Base-by-base conservation (phyloP, 2,797 vertebrate genomes). In the Cossypha polioptera region DNA sequence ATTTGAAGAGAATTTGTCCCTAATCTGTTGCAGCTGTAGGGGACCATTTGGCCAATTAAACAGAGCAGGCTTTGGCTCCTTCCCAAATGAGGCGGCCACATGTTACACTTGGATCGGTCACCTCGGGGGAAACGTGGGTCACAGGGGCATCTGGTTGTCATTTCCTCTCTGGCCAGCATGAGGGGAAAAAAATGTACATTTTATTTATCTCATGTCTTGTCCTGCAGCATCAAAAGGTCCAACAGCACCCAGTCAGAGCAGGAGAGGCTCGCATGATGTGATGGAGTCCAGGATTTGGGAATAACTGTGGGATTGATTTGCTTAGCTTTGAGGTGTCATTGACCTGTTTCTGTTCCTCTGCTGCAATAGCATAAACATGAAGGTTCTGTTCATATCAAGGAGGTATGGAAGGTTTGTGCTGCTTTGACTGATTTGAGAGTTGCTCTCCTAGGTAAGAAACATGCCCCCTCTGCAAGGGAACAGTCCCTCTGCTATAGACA, bases 1-100 rank as follows among this genome's bases (percentile, higher is more conserved):
- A 94, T 97, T 98, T 97, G 96, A 97, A 97, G 98, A 97, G 97
- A 98, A 98, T 98, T 97, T 98, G 96, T 96, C 95, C 96, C 95
- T 99, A 99, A 99, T 99, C 97, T 97, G 76, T 98, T 98, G 97
- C 99, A 99, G 98, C 98, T 99, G 98, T 96, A 97, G 98, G 97
- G 97, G 97, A 98, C 96, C 97, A 97, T 96, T 98, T 31, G 66
- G 95, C 97, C 98, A 98, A 98, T 99, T 98, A 99, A 98, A 98
- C 97, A 97, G 97, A 98, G 97, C 91, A 96, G 97, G 63, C 87
- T 98, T 98, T 98, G 98, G 97, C 97, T 98, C 93, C 74, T 94
- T 96, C 88, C 97, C 96, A 98, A 98, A 98, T 96, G 98, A 98
- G 98, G 95, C 26, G 86, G 98, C 98, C 98, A 99, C 98, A 98